Base-by-base conservation (phyloP, 2,113 vertebrate species). In the Alaudala cheleensis region DNA sequence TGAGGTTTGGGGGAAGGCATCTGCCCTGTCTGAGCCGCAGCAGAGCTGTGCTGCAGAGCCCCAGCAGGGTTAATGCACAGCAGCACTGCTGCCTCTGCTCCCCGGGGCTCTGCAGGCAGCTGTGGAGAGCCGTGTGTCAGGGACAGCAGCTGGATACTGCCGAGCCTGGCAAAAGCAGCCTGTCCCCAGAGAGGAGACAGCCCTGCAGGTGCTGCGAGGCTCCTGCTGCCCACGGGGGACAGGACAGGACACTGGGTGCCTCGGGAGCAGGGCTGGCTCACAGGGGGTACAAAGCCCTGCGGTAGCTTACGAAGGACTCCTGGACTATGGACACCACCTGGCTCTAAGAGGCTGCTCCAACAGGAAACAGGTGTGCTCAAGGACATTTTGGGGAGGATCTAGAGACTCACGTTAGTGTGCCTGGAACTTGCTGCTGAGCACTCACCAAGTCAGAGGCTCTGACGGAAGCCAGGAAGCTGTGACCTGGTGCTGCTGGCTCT, bases 301-400 rank as follows among this genome's bases (percentile, higher is more conserved):
- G 0, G 28, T 5, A 24, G 11, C 0, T 2, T 1, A 6, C 0
- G 11, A 39, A 33, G 58, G 47, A 12, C 15, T 47, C 28, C 50
- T 37, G 71, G 53, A 3, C 49, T 61, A 2, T 53, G 62, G 12
- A 56, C 39, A 19, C 12, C 24, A 7, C 18, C 62, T 67, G 83
- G 37, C 62, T 44, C 62, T 10, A 6, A 44, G 39, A 60, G 21
- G 54, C 70, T 82, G 61, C 54, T 54, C 70, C 18, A 26, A 34
- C 79, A 76, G 65, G 37, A 56, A 66, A 54, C 33, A 50, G 44
- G 11, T 2, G 22, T 56, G 53, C 56, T 71, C 34, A 33, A 62
- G 81, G 66, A 26, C 37, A 3, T 40, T 64, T 28, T 72, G 40
- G 29, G 50, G 24, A 84, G 21, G 39, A 20, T 39, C 19, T n/a